Conservation (phyloP, 2,113 vertebrate species). For the Baryphthengus martii region DNA sequence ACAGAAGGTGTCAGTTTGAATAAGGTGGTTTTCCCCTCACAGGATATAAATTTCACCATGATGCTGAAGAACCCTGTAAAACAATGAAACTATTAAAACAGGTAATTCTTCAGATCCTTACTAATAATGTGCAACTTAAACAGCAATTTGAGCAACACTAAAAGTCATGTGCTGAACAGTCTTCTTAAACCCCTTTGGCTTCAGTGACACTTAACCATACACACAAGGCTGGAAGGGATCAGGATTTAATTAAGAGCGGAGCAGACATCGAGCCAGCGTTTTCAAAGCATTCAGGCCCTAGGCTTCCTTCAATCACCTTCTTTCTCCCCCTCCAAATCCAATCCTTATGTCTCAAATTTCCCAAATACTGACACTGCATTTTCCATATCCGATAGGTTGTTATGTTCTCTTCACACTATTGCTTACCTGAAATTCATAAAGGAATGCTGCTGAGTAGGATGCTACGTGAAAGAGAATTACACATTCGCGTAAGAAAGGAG, state of each 20-base stretch:
- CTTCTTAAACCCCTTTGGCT: neutral
- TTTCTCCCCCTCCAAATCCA: neutral
- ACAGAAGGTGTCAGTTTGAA: neutral
- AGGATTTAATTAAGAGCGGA: neutral
- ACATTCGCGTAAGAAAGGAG: rapidly evolving
- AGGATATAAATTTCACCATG: neutral
- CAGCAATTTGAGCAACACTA: neutral
- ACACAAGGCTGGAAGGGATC: neutral
- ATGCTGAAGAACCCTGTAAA: neutral
- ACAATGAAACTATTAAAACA: neutral
- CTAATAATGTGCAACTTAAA: neutral
- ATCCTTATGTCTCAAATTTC: neutral
- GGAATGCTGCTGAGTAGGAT: neutral
- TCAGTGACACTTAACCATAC: neutral
- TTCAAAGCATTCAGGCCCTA: neutral
- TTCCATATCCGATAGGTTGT: neutral
- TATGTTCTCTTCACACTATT: neutral
- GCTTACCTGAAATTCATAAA: neutral
- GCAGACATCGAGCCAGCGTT: neutral
- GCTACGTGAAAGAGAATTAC: neutral
- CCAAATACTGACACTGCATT: neutral
- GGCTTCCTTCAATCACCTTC: neutral
- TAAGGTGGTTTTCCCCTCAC: neutral
- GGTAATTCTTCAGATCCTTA: neutral
- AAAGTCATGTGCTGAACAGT: neutral